Base-by-base conservation (phyloP, 2,113 vertebrate species). In the Numenius arquata region DNA sequence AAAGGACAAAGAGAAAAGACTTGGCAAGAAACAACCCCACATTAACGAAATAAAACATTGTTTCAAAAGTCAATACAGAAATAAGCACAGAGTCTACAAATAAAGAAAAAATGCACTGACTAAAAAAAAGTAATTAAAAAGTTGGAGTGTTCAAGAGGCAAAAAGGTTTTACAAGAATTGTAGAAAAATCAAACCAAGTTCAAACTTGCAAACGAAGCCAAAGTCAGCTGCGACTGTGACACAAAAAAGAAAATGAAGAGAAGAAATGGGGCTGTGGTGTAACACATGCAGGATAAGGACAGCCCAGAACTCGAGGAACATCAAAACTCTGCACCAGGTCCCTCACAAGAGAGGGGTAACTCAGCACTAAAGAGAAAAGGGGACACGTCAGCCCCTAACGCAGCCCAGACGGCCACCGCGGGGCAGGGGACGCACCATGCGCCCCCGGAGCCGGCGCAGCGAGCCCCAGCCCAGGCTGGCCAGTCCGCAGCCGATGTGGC, bases 401-500 rank as follows among this genome's bases (percentile, higher is more conserved):
- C 48, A 66, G 38, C 19, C 45, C 58, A 2, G 41, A 55, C 4
- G 2, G 70, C 34, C 29, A 6, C 23, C 1, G 0, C 4, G 1
- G 41, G 62, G 20, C 43, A 15, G n/a, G 36, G 43, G 43, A 56
- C 5, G 1, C 7, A 1, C 41, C 9, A 9, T 18, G 1, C 3
- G 15, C 41, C n/a, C 12, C 41, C 8, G 2, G 34, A 22, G 43
- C 8, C 15, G 11, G 18, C 36, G 32, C 32, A 30, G 6, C 5
- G 0, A 36, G 32, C 56, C 19, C 36, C 55, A 41, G 6, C 29
- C 41, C n/a, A 36, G 22, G 53, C 41, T 36, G 3, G 23, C 2
- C 4, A 52, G 67, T 23, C 67, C 20, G 29, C 29, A 34, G 3
- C 52, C 3, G 0, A 23, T 3, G 0, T 10, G n/a, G 55, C 8